A percentile compares a stretch with the other conserved stretches of the same genome.
phyloP scores from a whole-genome alignment of 2,113 vertebrate genomes.

The Tor tambroides region DNA sequence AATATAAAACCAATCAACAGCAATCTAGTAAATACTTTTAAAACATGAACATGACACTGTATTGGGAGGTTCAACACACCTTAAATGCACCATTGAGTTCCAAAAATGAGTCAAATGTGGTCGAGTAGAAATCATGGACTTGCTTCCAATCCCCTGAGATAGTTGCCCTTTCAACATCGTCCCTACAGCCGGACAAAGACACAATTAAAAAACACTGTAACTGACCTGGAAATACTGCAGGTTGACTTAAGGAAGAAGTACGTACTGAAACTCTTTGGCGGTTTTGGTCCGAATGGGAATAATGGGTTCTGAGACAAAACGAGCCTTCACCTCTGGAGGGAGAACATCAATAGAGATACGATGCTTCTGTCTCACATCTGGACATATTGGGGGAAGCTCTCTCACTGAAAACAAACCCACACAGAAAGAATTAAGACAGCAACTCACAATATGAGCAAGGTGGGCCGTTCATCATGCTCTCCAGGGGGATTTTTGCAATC shows the following conservation, averaged over 20 bases:
- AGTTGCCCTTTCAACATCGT: conserved; percentile 84
- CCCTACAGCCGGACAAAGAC: conserved; percentile 72
- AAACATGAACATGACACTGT: background rate
- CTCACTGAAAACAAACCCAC: conserved; percentile 70
- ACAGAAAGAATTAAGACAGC: background rate
- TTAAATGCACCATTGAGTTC: conserved; percentile 88
- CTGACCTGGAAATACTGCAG: background rate
- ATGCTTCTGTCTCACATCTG: conserved; percentile 85
- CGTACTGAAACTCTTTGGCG: conserved; percentile 86
- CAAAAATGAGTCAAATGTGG: conserved; percentile 86
- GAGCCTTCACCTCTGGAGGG: conserved; percentile 79
- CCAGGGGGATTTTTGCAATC: background rate
- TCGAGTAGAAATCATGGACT: conserved; percentile 87
- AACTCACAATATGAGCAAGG: background rate
- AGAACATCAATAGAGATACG: conserved; percentile 75
- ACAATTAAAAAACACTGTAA: background rate
- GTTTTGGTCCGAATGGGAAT: conserved; percentile 80
- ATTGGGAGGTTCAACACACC: conserved; percentile 66
- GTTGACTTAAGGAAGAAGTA: background rate
- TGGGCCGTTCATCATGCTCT: background rate
- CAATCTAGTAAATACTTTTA: background rate
- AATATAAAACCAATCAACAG: conserved; percentile 22
- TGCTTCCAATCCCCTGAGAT: conserved; percentile 86
- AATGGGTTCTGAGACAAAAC: conserved; percentile 72
- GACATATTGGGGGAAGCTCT: conserved; percentile 80